Conservation (phyloP, 2,113 vertebrate species). For the Siniperca knerii region DNA sequence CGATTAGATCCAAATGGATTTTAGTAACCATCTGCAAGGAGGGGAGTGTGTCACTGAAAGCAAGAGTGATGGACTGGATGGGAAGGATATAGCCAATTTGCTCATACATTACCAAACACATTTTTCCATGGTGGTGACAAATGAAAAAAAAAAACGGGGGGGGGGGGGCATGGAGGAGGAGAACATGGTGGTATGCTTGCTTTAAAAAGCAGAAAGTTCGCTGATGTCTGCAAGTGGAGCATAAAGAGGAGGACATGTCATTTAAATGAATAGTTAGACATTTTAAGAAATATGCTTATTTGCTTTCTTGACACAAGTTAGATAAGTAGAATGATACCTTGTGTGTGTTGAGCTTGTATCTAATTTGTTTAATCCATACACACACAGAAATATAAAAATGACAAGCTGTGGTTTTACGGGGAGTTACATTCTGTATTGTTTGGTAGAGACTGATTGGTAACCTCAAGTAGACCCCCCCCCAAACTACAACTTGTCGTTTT, state of each 20-base stretch:
- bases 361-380: neutral
- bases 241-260: neutral
- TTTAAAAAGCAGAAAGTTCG: slow-evolving; percentile 7
- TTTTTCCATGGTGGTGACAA: slow-evolving; percentile 45
- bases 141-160: neutral
- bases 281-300: neutral
- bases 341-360: neutral
- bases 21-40: slow-evolving; percentile 70
- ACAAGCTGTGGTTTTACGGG: too few relatives aligned
- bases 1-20: slow-evolving; percentile 76
- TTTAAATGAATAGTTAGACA: neutral
- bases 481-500: too few relatives aligned
- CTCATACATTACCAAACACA: slow-evolving; percentile 58
- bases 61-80: slow-evolving; percentile 55
- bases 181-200: neutral
- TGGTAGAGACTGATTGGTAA: too few relatives aligned
- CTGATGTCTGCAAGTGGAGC: neutral
- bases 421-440: too few relatives aligned
- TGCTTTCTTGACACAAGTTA: neutral
- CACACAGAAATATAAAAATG: neutral
- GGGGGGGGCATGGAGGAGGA: neutral
- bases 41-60: slow-evolving; percentile 56
- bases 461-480: too few relatives aligned
- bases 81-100: slow-evolving; percentile 67
- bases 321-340: neutral